Conservation (phyloP, 2,888 invertebrate species). For the Drosophila anomalata region DNA sequence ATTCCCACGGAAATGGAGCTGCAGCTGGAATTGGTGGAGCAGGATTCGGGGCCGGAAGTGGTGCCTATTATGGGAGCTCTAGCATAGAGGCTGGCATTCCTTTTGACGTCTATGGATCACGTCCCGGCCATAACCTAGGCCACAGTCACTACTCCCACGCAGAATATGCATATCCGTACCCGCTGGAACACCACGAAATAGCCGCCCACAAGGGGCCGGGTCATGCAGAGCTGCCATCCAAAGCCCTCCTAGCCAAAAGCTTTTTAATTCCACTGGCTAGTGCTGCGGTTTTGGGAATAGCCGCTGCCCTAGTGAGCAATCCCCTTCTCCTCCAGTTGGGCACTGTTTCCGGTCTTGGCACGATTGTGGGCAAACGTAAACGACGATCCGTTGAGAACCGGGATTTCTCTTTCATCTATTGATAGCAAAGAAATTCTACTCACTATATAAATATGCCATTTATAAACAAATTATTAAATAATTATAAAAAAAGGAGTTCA, state of each 20-base stretch:
- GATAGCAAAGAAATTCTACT: conserved; percentile 1
- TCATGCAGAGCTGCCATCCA: conserved; percentile 70
- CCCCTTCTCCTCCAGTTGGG: conserved; percentile 92
- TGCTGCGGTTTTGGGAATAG: conserved; percentile 91
- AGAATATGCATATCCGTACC: conserved; percentile 65
- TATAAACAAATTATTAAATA: conserved; percentile 6
- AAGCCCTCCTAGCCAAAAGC: conserved; percentile 85
- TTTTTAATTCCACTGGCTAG: conserved; percentile 90
- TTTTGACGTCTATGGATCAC: conserved; percentile 79
- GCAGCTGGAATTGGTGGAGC: conserved; percentile 7
- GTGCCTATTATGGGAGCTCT: conserved; percentile 65
- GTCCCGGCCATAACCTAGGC: conserved; percentile 50
- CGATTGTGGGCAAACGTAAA: conserved; percentile 75
- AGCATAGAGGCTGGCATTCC: conserved; percentile 74
- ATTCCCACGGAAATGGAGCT: conserved; percentile 79
- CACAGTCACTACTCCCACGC: conserved; percentile 67
- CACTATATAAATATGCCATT: conserved; percentile 36
- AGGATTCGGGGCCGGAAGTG: conserved; percentile 77
- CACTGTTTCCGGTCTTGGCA: conserved; percentile 87
- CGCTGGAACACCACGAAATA: conserved; percentile 60
- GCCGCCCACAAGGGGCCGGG: conserved; percentile 74
- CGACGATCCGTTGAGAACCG: conserved; percentile 50
- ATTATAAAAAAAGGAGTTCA: too few relatives aligned
- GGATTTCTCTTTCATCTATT: background rate
- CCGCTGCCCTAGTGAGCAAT: conserved; percentile 91